Percentiles rank a stretch among this genome's conserved stretches.
Conservation (phyloP, 2,888 invertebrate species). For the Pristionchus arcanus region DNA sequence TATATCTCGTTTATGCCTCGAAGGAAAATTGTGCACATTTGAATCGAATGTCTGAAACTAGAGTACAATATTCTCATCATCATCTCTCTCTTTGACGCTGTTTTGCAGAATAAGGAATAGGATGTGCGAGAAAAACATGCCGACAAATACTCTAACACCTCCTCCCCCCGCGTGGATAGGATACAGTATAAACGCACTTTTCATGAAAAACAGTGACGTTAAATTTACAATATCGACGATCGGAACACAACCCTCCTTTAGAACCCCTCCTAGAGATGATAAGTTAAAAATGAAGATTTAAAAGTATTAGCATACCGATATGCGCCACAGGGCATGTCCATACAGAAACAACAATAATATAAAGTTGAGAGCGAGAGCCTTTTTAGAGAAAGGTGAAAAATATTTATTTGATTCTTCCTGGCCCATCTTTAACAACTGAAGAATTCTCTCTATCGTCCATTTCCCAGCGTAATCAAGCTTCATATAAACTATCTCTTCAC, state of each 20-base stretch:
- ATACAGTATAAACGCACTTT: not conserved
- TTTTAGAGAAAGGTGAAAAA: not conserved
- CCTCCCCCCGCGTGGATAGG: conserved; percentile 25
- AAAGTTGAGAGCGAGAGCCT: not conserved
- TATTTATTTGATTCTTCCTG: not conserved
- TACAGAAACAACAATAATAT: not conserved
- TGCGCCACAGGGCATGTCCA: conserved; percentile 13
- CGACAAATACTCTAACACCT: not conserved
- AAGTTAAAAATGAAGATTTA: not conserved
- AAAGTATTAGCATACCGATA: not conserved
- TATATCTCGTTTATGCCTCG: conserved; percentile 33
- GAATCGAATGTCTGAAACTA: not conserved
- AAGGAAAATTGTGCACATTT: not conserved
- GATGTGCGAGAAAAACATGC: not conserved
- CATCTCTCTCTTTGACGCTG: not conserved
- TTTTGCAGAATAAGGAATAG: not conserved
- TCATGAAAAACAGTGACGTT: conserved; percentile 6
- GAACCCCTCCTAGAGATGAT: no score
- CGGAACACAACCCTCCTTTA: not conserved
- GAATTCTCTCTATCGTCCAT: not conserved
- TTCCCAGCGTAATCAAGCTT: not conserved
- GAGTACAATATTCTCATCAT: not conserved
- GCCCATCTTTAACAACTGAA: not conserved
- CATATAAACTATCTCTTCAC: conserved; percentile 16
- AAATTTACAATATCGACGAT: not conserved